phyloP scores from a whole-genome alignment of 2,113 vertebrate genomes.

The Hiodon alosoides region DNA sequence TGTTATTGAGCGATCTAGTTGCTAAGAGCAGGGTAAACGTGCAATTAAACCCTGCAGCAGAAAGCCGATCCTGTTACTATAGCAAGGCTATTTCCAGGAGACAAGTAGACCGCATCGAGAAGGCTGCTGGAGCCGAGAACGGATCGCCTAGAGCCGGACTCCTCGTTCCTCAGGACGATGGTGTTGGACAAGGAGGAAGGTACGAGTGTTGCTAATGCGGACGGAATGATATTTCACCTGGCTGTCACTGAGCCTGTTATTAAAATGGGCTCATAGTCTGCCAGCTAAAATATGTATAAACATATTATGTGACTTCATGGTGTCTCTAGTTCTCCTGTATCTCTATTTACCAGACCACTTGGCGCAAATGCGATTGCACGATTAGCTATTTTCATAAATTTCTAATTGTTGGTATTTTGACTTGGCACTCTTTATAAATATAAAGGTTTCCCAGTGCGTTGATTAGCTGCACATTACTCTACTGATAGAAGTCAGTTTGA shows the following conservation, averaged over 20 bases:
- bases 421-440: too few species aligned
- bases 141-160: constrained; percentile 79
- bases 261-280: constrained; percentile 6
- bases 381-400: too few species aligned
- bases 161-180: constrained; percentile 88
- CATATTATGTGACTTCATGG: too few species aligned
- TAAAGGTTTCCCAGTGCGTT: too few species aligned
- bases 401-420: too few species aligned
- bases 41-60: constrained; percentile 43
- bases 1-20: constrained; percentile 29
- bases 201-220: constrained; percentile 66
- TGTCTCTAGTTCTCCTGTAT: too few species aligned
- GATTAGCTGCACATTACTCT: too few species aligned
- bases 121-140: constrained; percentile 80
- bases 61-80: constrained; percentile 49
- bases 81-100: constrained; percentile 48
- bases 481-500: too few species aligned
- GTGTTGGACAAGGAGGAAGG: constrained; percentile 99
- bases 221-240: constrained; percentile 28
- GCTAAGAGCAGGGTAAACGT: constrained; percentile 22
- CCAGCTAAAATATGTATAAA: too few species aligned
- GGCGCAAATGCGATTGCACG: too few species aligned
- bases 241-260: constrained; percentile 15
- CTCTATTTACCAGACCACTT: too few species aligned
- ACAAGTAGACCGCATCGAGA: constrained; percentile 48